Percentiles rank a stretch among this genome's conserved stretches.
Conservation (phyloP, 1,140 invertebrate species). For the Eupristina koningsbergeri region DNA sequence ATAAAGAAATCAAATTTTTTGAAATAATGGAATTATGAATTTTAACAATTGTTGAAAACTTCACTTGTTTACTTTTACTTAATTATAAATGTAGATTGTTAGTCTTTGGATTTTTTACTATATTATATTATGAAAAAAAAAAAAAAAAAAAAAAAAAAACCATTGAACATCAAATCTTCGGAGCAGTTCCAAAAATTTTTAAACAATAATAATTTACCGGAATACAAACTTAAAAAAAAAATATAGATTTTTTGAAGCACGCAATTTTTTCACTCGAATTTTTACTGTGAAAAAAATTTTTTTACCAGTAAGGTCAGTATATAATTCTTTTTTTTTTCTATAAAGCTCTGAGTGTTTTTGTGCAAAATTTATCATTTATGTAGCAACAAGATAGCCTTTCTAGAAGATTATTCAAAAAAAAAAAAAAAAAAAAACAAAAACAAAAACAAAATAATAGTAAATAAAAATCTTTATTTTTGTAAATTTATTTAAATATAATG, state of each 20-base stretch:
- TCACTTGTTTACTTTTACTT: not conserved
- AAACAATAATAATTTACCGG: constrained; percentile 21
- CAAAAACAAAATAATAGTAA: no score
- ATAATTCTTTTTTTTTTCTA: constrained; percentile 31
- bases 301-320: constrained; percentile 45
- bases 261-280: constrained; percentile 32
- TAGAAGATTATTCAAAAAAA: not conserved
- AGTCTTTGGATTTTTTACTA: not conserved
- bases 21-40: not conserved
- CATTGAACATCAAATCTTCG: constrained; percentile 12
- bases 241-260: constrained; percentile 20
- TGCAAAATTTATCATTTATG: constrained; percentile 38
- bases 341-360: constrained; percentile 43
- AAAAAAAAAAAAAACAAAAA: not conserved
- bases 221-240: constrained; percentile 20
- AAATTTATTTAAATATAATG: not conserved
- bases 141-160: not conserved
- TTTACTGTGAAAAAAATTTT: constrained; percentile 34
- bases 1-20: no score
- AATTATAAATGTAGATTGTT: constrained; percentile 31
- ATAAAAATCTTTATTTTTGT: not conserved
- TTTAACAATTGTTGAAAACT: not conserved
- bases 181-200: constrained; percentile 6
- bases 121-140: constrained; percentile 6
- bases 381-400: constrained; percentile 22